These are phyloP conservation scores for Antheraea assamensis DNA, from an alignment of 2,888 invertebrate species.

Conservation along the genomic window DNA sequence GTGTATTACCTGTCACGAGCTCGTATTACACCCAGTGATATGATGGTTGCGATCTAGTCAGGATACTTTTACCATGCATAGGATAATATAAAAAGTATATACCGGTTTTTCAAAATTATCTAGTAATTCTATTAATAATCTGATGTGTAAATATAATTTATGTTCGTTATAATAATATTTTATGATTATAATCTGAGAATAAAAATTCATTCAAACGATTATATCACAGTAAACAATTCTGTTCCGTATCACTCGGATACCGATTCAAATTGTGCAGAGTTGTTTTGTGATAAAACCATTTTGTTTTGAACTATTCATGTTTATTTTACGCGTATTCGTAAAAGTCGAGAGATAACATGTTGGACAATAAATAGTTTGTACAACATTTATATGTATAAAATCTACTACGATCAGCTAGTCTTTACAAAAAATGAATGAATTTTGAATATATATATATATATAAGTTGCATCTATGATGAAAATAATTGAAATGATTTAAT, in stretches of 20 bases:
- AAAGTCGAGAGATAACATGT: background rate
- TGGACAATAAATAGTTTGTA: background rate
- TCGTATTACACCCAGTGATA: too few species aligned
- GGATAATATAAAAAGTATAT: background rate
- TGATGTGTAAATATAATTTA: background rate
- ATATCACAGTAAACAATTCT: background rate
- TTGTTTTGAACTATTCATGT: conserved; percentile 6
- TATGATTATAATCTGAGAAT: background rate
- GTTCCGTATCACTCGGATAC: background rate
- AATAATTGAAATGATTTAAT: background rate
- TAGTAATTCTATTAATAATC: background rate
- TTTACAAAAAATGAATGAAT: background rate
- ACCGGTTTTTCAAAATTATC: background rate
- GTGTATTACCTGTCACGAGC: too few species aligned
- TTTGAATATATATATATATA: background rate
- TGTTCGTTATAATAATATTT: background rate
- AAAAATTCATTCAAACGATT: background rate
- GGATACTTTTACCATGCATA: too few species aligned
- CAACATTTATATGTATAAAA: background rate
- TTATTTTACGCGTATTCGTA: background rate
- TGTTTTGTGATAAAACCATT: background rate
- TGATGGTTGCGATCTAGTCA: too few species aligned
- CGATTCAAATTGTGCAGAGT: background rate
- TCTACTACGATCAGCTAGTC: background rate
- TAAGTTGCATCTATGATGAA: background rate